Percentiles rank a stretch among this genome's conserved stretches.
These are phyloP conservation scores for Rutpela maculata DNA, from an alignment of 2,888 invertebrate genomes.

Conservation along the genomic window DNA sequence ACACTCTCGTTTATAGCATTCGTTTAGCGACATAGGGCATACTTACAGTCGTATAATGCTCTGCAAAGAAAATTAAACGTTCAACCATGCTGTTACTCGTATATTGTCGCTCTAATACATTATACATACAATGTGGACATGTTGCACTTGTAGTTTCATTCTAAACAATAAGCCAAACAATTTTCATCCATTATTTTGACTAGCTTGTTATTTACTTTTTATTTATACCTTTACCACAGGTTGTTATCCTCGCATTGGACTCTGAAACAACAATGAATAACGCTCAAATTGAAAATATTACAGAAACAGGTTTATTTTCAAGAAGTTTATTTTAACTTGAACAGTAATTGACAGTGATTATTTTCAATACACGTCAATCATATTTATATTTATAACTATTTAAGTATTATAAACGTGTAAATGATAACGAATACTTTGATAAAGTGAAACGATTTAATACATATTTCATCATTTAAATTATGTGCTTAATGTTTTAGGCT, in stretches of 20 bases:
- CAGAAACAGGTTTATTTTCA: not conserved
- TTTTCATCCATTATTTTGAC: conserved; percentile 57
- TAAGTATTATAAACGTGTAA: not conserved
- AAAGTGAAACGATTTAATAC: no score
- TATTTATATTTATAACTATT: not conserved
- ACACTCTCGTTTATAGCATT: conserved; percentile 35
- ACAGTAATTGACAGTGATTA: not conserved
- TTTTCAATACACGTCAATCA: not conserved
- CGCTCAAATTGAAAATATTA: conserved; percentile 11
- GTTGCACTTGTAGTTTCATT: conserved; percentile 48
- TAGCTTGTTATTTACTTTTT: conserved; percentile 47
- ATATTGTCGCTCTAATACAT: conserved; percentile 50
- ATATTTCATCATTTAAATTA: no score
- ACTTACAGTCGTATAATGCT: conserved; percentile 27
- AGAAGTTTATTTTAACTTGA: no score
- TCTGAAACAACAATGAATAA: conserved; percentile 1
- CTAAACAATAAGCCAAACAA: conserved; percentile 52
- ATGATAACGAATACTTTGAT: no score
- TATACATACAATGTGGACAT: conserved; percentile 53
- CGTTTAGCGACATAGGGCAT: conserved; percentile 44
- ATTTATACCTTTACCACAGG: conserved; percentile 35
- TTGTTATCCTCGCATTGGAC: conserved; percentile 31
- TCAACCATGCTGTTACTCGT: conserved; percentile 18
- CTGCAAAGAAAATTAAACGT: conserved; percentile 32
- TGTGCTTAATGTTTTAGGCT: no score